Evolutionary conservation across 2,888 invertebrate species (phyloP).

Genomic region (Scaeva pyrastri): DNA sequence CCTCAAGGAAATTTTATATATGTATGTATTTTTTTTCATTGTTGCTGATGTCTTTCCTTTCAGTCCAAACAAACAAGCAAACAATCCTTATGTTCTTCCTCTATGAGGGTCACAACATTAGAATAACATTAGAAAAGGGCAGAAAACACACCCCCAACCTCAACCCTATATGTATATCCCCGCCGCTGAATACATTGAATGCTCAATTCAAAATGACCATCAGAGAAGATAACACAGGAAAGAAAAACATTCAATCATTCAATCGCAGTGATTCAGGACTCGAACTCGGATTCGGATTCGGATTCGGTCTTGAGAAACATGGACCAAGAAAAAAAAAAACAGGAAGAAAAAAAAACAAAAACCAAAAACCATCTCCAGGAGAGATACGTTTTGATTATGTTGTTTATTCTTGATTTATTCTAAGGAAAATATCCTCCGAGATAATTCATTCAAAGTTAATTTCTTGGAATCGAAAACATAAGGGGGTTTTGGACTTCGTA

Average conservation of each 20-base stretch:
- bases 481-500: constrained; percentile 46
- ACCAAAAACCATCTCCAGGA: constrained; percentile 3
- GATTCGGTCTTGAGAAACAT: constrained; percentile 3
- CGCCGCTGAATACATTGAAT: too few relatives aligned
- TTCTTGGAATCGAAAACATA: constrained; percentile 58
- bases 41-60: constrained; percentile 46
- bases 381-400: constrained; percentile 62
- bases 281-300: too few relatives aligned
- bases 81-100: constrained; percentile 64
- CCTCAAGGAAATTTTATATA: constrained; percentile 64
- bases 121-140: constrained; percentile 68
- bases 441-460: constrained; percentile 75
- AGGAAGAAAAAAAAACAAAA: neutral
- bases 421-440: constrained; percentile 68
- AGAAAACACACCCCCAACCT: neutral
- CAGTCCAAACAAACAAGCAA: constrained; percentile 68
- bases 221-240: constrained; percentile 74
- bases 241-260: constrained; percentile 76
- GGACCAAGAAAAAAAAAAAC: too few relatives aligned
- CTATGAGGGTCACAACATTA: constrained; percentile 70
- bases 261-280: constrained; percentile 72
- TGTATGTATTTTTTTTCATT: neutral
- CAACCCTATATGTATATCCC: too few relatives aligned
- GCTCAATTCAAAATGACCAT: constrained; percentile 59
- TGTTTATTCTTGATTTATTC: constrained; percentile 71